phyloP scores from a whole-genome alignment of 1,140 invertebrate species.

The Glossosoma conforme region DNA sequence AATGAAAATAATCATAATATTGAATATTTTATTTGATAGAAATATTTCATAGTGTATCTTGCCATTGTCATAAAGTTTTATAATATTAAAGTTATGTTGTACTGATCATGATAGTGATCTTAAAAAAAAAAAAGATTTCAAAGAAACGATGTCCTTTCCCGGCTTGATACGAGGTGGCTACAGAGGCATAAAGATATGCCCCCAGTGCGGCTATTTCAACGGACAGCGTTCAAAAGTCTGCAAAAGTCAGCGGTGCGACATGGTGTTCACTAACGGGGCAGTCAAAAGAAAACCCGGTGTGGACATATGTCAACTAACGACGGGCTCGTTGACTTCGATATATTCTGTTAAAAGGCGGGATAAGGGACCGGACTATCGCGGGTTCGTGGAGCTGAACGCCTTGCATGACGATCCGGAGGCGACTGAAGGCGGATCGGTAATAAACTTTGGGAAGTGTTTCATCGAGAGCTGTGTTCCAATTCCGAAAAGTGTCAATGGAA shows the following conservation, averaged over 20 bases:
- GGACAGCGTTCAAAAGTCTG: slow-evolving; percentile 69
- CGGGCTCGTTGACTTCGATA: slow-evolving; percentile 57
- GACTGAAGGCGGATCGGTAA: slow-evolving; percentile 1
- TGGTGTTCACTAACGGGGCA: slow-evolving; percentile 51
- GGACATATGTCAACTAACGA: slow-evolving; percentile 66
- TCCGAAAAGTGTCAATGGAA: background rate
- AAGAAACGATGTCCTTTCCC: slow-evolving; percentile 1
- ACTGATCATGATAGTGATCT: too few relatives aligned
- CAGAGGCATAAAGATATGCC: slow-evolving; percentile 63
- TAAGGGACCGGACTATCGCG: slow-evolving; percentile 65
- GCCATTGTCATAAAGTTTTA: too few relatives aligned
- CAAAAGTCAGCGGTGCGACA: slow-evolving; percentile 72
- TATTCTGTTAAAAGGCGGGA: slow-evolving; percentile 67
- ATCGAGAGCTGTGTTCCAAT: slow-evolving; percentile 8
- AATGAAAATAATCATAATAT: too few relatives aligned
- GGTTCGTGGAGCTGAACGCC: slow-evolving; percentile 65
- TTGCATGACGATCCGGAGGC: too few relatives aligned
- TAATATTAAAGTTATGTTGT: too few relatives aligned
- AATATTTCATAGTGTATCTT: too few relatives aligned
- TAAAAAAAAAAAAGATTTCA: too few relatives aligned
- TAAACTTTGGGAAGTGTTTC: slow-evolving; percentile 6
- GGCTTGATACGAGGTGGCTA: slow-evolving; percentile 4
- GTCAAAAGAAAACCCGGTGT: slow-evolving; percentile 58
- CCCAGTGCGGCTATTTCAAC: slow-evolving; percentile 74
- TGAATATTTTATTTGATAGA: too few relatives aligned